Evolutionary conservation across 2,888 invertebrate species (phyloP).

Genomic region (Dioctria linearis): DNA sequence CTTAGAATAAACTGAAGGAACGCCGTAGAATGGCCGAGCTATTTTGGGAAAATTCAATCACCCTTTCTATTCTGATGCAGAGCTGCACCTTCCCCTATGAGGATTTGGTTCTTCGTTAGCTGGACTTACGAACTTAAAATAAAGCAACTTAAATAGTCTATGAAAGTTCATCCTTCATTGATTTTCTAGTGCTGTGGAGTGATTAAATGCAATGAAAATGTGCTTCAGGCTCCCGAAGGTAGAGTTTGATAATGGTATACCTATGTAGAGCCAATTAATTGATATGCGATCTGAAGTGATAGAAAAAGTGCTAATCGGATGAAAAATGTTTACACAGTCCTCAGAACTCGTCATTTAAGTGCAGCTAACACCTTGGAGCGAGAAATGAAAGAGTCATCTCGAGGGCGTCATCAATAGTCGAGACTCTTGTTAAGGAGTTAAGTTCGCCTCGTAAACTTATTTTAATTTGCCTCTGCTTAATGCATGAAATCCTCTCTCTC

Average conservation of each 20-base stretch:
- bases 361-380: slow-evolving; percentile 18
- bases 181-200: slow-evolving; percentile 32
- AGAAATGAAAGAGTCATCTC: not conserved
- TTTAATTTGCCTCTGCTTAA: slow-evolving; percentile 46
- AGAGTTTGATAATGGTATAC: slow-evolving; percentile 7
- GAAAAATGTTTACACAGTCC: slow-evolving; percentile 52
- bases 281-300: slow-evolving; percentile 50
- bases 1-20: slow-evolving; percentile 1
- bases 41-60: slow-evolving; percentile 52
- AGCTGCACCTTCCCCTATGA: not conserved
- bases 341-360: slow-evolving; percentile 36
- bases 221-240: slow-evolving; percentile 2
- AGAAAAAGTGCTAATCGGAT: slow-evolving; percentile 52
- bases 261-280: slow-evolving; percentile 49
- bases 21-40: slow-evolving; percentile 23
- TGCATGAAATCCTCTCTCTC: slow-evolving; percentile 21
- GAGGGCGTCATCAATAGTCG: slow-evolving; percentile 43
- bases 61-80: slow-evolving; percentile 14
- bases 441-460: slow-evolving; percentile 53
- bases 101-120: slow-evolving; percentile 26
- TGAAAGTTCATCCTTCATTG: slow-evolving; percentile 40
- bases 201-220: slow-evolving; percentile 50
- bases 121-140: slow-evolving; percentile 10
- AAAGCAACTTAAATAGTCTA: slow-evolving; percentile 34
- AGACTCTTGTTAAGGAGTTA: slow-evolving; percentile 44